These are phyloP conservation scores for Clivina fossor DNA, from an alignment of 2,888 invertebrate species.

Conservation along the genomic window DNA sequence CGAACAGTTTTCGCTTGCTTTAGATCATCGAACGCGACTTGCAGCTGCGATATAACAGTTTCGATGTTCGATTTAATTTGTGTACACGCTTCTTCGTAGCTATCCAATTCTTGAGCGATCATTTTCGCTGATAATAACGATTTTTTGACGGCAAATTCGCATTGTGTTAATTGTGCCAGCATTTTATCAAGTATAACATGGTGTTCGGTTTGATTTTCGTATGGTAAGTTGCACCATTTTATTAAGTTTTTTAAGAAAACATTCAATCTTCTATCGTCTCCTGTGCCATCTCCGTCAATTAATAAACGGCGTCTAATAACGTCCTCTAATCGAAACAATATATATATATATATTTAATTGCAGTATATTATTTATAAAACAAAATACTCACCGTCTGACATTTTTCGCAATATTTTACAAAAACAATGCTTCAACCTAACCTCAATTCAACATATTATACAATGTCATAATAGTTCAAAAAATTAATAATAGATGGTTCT, in stretches of 20 bases:
- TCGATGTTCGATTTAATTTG: slow-evolving; percentile 79
- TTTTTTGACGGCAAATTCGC: slow-evolving; percentile 85
- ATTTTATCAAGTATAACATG: slow-evolving; percentile 76
- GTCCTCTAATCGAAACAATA: slow-evolving; percentile 74
- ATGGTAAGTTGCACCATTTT: slow-evolving; percentile 73
- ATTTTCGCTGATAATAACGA: slow-evolving; percentile 77
- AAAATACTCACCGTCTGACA: no score
- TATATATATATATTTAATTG: background rate
- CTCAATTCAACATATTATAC: no score
- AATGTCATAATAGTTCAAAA: no score
- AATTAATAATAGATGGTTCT: no score
- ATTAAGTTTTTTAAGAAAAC: slow-evolving; percentile 80
- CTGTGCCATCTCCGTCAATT: slow-evolving; percentile 96
- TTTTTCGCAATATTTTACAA: no score
- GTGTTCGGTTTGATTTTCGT: slow-evolving; percentile 68
- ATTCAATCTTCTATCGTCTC: slow-evolving; percentile 89
- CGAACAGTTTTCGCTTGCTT: slow-evolving; percentile 82
- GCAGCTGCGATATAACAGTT: slow-evolving; percentile 77
- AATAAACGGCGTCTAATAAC: slow-evolving; percentile 86
- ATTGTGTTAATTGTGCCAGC: slow-evolving; percentile 79
- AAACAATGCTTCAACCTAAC: no score
- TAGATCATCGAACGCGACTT: slow-evolving; percentile 77
- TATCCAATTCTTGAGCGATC: slow-evolving; percentile 80
- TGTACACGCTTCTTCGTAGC: slow-evolving; percentile 76
- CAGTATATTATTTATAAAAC: no score